Percentiles rank a stretch among this genome's conserved stretches.
These are phyloP conservation scores for Macropis europaea DNA, from an alignment of 2,888 invertebrate genomes.

Conservation along the genomic window DNA sequence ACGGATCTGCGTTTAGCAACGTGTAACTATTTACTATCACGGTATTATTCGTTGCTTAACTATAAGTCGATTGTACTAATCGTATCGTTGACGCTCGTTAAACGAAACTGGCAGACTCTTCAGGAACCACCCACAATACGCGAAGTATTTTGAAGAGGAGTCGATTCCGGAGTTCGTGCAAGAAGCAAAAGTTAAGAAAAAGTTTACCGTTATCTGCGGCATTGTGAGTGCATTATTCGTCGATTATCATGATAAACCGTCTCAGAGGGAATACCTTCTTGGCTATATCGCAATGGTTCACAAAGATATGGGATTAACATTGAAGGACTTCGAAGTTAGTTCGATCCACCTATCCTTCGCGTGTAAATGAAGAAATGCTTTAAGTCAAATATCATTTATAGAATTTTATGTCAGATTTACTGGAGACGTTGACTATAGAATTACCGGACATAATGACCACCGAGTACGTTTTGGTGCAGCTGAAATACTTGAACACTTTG, in stretches of 20 bases:
- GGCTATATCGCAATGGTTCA: constrained; percentile 31
- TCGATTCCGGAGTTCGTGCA: constrained; percentile 13
- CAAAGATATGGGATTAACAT: constrained; percentile 20
- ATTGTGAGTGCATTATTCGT: not conserved
- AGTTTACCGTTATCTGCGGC: constrained; percentile 10
- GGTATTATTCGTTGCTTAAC: not conserved
- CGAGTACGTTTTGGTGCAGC: not conserved
- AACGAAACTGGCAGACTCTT: not conserved
- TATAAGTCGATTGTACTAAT: not conserved
- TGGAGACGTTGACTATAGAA: not conserved
- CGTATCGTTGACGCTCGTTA: not conserved
- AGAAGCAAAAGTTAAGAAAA: constrained; percentile 28
- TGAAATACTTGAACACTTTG: not conserved
- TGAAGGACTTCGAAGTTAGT: constrained; percentile 4
- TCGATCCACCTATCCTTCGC: not conserved
- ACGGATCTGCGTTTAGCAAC: constrained; percentile 14
- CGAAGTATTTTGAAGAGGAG: constrained; percentile 16
- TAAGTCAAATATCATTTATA: not conserved
- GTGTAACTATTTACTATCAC: constrained; percentile 1
- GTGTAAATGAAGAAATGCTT: not conserved
- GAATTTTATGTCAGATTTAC: constrained; percentile 16
- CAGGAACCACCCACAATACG: constrained; percentile 21
- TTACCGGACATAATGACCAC: constrained; percentile 7
- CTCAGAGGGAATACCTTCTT: constrained; percentile 5
- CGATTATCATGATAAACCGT: not conserved